Evolutionary conservation across 2,797 vertebrate species (phyloP).

Genomic region (Chromis chromis): DNA sequence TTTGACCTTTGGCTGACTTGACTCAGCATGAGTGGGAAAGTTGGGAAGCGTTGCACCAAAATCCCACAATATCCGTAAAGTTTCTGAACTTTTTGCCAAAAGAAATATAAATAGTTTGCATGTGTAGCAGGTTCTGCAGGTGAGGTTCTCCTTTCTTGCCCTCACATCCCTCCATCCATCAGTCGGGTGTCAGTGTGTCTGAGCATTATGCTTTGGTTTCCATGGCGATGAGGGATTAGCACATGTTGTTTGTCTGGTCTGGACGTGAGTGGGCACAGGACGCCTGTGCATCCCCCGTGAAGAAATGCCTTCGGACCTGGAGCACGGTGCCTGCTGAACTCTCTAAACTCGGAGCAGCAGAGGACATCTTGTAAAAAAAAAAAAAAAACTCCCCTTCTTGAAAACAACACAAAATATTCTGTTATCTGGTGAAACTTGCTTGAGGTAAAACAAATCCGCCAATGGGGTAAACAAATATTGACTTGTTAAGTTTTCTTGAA

Average conservation of each 20-base stretch:
- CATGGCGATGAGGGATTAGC: conserved; percentile 66
- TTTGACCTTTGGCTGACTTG: conserved; percentile 43
- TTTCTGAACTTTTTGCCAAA: conserved; percentile 9
- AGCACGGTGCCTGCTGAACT: not conserved
- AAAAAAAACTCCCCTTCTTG: not conserved
- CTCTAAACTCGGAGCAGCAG: not conserved
- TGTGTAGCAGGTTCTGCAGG: not conserved
- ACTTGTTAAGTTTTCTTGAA: too few relatives aligned
- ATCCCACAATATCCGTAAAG: conserved; percentile 1
- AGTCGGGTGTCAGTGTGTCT: conserved; percentile 59
- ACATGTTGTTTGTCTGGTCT: conserved; percentile 70
- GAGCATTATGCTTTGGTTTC: conserved; percentile 68
- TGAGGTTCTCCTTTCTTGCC: conserved; percentile 8
- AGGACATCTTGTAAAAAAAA: conserved; percentile 10
- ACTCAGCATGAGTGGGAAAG: conserved; percentile 23
- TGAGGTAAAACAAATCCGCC: too few relatives aligned
- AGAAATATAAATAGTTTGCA: not conserved
- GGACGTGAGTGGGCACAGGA: conserved; percentile 45
- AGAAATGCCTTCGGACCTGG: conserved; percentile 38
- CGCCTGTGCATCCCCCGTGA: conserved; percentile 24
- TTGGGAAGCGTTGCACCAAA: conserved; percentile 8
- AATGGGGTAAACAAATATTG: too few relatives aligned
- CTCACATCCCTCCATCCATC: conserved; percentile 31
- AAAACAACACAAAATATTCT: too few relatives aligned
- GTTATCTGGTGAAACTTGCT: too few relatives aligned